Conservation (phyloP, 2,888 invertebrate species). For the Keiferia lycopersicella region DNA sequence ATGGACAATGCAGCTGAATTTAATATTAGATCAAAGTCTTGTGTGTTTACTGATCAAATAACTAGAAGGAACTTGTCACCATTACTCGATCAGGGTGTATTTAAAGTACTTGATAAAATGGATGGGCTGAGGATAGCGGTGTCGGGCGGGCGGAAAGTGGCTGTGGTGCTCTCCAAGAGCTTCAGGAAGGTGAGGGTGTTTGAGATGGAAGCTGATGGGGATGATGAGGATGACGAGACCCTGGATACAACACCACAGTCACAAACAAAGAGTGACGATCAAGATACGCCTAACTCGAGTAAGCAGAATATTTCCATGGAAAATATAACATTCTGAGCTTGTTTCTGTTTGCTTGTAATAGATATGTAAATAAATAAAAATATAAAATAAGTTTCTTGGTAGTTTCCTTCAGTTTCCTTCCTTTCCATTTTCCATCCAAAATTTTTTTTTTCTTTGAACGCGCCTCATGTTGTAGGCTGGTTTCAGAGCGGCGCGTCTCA, state of each 20-base stretch:
- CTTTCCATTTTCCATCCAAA: too few relatives aligned
- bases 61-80: constrained; percentile 78
- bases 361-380: too few relatives aligned
- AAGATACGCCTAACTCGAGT: constrained; percentile 45
- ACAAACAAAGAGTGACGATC: constrained; percentile 52
- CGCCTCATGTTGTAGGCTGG: too few relatives aligned
- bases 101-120: constrained; percentile 85
- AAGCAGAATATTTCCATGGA: constrained; percentile 37
- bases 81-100: constrained; percentile 73
- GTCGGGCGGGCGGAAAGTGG: constrained; percentile 91
- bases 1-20: constrained; percentile 66
- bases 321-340: constrained; percentile 6
- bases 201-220: constrained; percentile 96
- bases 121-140: constrained; percentile 88
- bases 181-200: constrained; percentile 90
- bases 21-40: constrained; percentile 62
- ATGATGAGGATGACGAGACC: constrained; percentile 90
- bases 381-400: too few relatives aligned
- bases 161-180: constrained; percentile 91
- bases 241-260: constrained; percentile 71
- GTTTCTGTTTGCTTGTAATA: not conserved
- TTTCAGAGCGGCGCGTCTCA: too few relatives aligned
- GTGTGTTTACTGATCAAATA: constrained; percentile 70
- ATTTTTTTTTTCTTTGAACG: too few relatives aligned
- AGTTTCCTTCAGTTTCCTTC: too few relatives aligned